A percentile compares a stretch with the other conserved stretches of the same genome.
phyloP scores from a whole-genome alignment of 2,113 vertebrate genomes.

The Lethenteron camtschaticum region DNA sequence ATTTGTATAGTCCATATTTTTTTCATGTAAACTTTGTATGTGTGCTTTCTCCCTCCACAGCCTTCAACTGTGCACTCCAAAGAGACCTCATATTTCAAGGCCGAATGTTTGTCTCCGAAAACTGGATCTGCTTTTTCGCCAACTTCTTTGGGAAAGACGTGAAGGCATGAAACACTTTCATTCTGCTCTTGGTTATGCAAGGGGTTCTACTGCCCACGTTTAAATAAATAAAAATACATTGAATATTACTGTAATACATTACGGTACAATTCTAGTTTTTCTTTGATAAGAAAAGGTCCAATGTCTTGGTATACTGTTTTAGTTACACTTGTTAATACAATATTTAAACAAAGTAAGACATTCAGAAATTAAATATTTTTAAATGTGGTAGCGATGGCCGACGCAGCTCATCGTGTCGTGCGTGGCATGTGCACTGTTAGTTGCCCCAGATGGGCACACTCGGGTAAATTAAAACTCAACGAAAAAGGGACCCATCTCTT shows the following conservation, averaged over 20 bases:
- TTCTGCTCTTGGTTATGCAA: background rate
- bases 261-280: background rate
- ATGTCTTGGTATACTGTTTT: background rate
- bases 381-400: no score
- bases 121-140: background rate
- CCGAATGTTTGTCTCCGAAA: background rate
- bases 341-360: background rate
- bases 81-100: slow-evolving; percentile 4
- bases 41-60: background rate
- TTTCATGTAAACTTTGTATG: background rate
- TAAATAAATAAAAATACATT: background rate
- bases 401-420: no score
- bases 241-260: no score
- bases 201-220: background rate
- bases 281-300: background rate
- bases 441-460: no score
- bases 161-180: background rate
- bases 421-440: no score
- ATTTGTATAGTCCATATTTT: background rate
- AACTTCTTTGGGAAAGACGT: slow-evolving; percentile 3
- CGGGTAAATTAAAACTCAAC: no score
- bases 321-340: background rate
- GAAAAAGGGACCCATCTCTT: no score
- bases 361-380: no score
- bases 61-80: slow-evolving; percentile 2